Evolutionary conservation across 2,113 vertebrate genomes (phyloP), one percentile per base, ranked within the genome.

Genomic region (Poecilia latipinna): DNA sequence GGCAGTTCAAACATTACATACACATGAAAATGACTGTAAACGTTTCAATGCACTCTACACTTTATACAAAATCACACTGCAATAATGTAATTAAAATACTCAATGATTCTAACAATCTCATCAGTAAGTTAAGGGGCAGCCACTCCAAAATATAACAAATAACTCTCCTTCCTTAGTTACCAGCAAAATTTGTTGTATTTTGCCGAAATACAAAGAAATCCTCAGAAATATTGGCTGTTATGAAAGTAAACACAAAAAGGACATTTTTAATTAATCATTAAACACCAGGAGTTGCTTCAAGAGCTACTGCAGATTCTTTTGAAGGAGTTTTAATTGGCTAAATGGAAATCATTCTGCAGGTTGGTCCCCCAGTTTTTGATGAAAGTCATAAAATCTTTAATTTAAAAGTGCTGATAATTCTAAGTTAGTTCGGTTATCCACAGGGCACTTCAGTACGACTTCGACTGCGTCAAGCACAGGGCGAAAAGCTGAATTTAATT

Each of bases 401-500:
- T 81, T 83, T 75, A 64, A 79, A 85, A 65, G 35, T 32, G 24
- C 78, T 71, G 22, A 65, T 29, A 35, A 68, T 79, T 31, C 44
- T 22, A 61, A 65, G 65, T 72, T 48, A 70, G 35, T 37, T 63
- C 61, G 33, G 37, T 77, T 74, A 63, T 51, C 24, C 64, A 57
- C 12, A 51, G 15, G n/a, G 39, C 57, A 31, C 31, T 64, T 31
- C 33, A 4, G 4, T 8, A 0, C 31, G 61, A 64, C 29, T 26
- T 28, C 68, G 33, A 11, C 10, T 17, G 33, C 32, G 12, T 39
- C 85, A n/a, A n/a, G 51, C 77, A 35, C 61, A 3, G 11, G 72
- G 74, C 24, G 63, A 48, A 77, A 33, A 64, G 66, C 62, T 67
- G 71, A 75, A 79, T 84, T 82, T 69, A 80, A 88, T 78, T 72